phyloP scores from a whole-genome alignment of 2,113 vertebrate species.

The Emydura subglobosa region DNA sequence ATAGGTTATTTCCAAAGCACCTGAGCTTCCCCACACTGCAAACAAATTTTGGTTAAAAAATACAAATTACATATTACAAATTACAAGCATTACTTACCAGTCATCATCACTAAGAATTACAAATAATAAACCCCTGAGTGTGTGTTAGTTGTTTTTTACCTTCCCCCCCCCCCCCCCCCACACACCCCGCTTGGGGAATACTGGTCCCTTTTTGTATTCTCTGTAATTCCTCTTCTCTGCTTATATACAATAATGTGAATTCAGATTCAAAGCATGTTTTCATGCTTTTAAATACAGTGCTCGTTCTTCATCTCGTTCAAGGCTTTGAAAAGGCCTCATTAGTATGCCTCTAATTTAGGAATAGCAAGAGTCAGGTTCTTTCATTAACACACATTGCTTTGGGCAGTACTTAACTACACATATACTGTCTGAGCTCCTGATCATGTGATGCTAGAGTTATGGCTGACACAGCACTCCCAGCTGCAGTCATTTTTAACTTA shows the following conservation, averaged over 20 bases:
- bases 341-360: neutral
- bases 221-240: neutral
- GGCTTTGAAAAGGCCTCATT: neutral
- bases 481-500: neutral
- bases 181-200: neutral
- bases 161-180: accelerated
- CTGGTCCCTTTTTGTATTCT: neutral
- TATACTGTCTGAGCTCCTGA: conserved; percentile 27
- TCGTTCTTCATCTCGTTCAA: neutral
- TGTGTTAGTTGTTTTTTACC: neutral
- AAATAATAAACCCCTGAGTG: neutral
- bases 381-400: neutral
- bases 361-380: neutral
- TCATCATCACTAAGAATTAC: neutral
- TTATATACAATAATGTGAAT: neutral
- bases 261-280: neutral
- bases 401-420: conserved; percentile 32
- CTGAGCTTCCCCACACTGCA: neutral
- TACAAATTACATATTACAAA: neutral
- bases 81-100: neutral
- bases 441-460: neutral
- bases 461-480: neutral
- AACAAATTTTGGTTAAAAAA: neutral
- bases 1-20: neutral
- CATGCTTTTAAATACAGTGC: neutral